A percentile compares a stretch with the other conserved stretches of the same genome.
phyloP scores from a whole-genome alignment of 2,113 vertebrate species.

The Oplegnathus fasciatus region DNA sequence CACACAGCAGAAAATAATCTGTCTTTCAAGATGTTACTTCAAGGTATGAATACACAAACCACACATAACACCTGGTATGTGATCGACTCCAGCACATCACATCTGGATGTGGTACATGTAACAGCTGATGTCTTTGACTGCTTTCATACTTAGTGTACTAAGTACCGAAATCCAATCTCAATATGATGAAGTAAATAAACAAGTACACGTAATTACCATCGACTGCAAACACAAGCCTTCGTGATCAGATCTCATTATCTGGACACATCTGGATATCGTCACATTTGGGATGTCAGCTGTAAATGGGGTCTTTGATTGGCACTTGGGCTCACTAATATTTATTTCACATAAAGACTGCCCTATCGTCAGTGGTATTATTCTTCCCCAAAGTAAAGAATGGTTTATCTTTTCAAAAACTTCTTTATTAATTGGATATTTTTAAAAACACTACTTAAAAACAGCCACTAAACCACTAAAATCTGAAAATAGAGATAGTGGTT shows the following conservation, averaged over 20 bases:
- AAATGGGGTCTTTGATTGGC: not conserved
- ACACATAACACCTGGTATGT: not conserved
- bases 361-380: not conserved
- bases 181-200: conserved; percentile 5
- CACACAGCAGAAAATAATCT: not conserved
- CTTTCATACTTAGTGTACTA: not conserved
- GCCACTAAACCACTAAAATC: not conserved
- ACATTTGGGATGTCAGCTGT: conserved; percentile 1
- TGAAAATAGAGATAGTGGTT: not conserved
- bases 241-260: conserved; percentile 1
- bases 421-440: not conserved
- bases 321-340: not conserved
- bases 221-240: not conserved
- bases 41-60: not conserved
- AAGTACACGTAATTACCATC: not conserved
- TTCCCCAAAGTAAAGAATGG: not conserved
- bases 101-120: not conserved
- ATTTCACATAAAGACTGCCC: not conserved
- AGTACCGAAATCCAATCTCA: not conserved
- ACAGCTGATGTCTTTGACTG: not conserved
- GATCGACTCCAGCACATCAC: not conserved
- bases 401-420: not conserved
- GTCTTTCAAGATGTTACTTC: not conserved
- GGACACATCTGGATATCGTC: not conserved
- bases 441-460: not conserved